Evolutionary conservation across 2,113 vertebrate species (phyloP).

Genomic region (Suncus etruscus): DNA sequence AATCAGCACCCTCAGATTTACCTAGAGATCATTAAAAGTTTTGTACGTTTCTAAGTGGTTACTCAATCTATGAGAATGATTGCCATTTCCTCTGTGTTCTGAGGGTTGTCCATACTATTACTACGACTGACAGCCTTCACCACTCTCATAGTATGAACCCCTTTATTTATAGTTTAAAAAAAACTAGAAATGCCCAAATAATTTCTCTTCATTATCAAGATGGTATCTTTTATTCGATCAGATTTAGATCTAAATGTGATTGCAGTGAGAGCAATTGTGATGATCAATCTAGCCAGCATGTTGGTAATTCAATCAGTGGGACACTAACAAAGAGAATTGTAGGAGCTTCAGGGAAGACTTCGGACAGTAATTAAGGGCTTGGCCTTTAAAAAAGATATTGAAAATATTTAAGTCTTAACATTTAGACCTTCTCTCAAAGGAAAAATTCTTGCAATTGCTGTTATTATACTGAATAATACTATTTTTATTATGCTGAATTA

Average conservation of each 20-base stretch:
- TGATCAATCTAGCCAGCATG: constrained; percentile 74
- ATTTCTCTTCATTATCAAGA: constrained; percentile 56
- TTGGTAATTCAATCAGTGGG: constrained; percentile 76
- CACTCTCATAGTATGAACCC: not conserved
- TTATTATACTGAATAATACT: not conserved
- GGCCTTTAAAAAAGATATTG: constrained; percentile 72
- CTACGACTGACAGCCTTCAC: not conserved
- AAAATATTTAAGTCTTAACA: constrained; percentile 65
- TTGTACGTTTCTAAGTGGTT: too few species aligned
- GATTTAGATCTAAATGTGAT: constrained; percentile 74
- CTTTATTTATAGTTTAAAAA: not conserved
- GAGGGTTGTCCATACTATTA: not conserved
- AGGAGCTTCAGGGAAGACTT: constrained; percentile 71
- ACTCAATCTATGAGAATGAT: not conserved
- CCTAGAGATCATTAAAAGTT: too few species aligned
- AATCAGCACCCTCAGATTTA: not conserved
- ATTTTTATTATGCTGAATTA: too few species aligned
- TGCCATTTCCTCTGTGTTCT: not conserved
- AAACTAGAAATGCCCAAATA: constrained; percentile 53
- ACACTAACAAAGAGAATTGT: constrained; percentile 72
- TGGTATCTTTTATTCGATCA: constrained; percentile 58
- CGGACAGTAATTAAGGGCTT: constrained; percentile 65
- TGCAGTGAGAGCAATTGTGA: constrained; percentile 61
- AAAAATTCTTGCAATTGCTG: not conserved
- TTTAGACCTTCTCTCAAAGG: constrained; percentile 10